Percentiles rank a stretch among this genome's conserved stretches.
These are phyloP conservation scores for Neolamprologus tretocephalus DNA, from an alignment of 2,113 vertebrate genomes.

Conservation along the genomic window DNA sequence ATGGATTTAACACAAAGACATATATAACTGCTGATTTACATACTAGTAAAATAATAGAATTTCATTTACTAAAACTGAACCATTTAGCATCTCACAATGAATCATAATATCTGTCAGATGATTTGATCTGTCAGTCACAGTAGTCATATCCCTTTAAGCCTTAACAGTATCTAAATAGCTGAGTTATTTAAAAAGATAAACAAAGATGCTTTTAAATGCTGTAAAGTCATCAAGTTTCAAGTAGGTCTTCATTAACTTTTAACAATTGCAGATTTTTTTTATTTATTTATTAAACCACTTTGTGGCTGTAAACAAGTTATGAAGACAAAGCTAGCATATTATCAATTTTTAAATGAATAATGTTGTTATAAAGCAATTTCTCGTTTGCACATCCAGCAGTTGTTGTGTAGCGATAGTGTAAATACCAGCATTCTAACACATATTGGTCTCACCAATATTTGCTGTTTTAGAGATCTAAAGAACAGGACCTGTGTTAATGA, in stretches of 20 bases:
- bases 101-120: background rate
- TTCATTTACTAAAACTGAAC: background rate
- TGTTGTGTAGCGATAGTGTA: background rate
- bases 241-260: background rate
- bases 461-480: background rate
- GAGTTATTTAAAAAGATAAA: background rate
- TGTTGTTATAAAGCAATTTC: background rate
- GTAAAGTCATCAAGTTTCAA: background rate
- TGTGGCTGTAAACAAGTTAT: background rate
- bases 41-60: background rate
- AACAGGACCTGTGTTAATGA: background rate
- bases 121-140: background rate
- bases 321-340: background rate
- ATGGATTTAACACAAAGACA: background rate
- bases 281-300: background rate
- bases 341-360: background rate
- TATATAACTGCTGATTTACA: background rate
- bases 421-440: background rate
- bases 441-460: rapidly evolving
- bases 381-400: rapidly evolving
- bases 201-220: background rate
- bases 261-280: background rate
- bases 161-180: background rate
- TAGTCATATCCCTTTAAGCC: background rate
- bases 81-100: rapidly evolving